Evolutionary conservation across 2,888 invertebrate species (phyloP).

Genomic region (Acanthosepion lycidas): DNA sequence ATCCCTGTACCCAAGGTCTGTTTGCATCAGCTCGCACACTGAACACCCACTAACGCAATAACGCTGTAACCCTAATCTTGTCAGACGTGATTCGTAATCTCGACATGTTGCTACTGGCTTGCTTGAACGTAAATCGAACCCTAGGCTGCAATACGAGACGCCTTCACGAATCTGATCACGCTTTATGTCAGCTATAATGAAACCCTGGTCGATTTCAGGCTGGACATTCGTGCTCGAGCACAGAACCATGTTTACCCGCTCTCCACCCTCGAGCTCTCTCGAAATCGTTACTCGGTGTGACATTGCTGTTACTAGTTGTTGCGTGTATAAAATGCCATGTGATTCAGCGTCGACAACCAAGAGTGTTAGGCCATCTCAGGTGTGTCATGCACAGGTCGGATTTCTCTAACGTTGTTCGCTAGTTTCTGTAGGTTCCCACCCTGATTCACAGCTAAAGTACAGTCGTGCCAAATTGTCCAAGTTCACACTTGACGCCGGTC

Average conservation of each 20-base stretch:
- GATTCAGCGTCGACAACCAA: not conserved
- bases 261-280: not conserved
- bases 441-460: not conserved
- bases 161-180: not conserved
- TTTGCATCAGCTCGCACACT: not conserved
- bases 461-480: conserved; percentile 33
- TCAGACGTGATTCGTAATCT: not conserved
- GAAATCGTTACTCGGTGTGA: not conserved
- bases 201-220: not conserved
- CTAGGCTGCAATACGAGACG: not conserved
- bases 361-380: conserved; percentile 33
- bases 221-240: not conserved
- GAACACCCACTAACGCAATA: conserved; percentile 1
- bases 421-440: not conserved
- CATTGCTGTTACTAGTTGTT: not conserved
- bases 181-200: conserved; percentile 33
- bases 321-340: conserved; percentile 9
- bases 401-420: not conserved
- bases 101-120: not conserved
- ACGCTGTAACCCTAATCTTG: not conserved
- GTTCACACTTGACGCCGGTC: conserved; percentile 20
- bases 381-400: not conserved
- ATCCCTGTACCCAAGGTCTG: not conserved
- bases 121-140: conserved; percentile 6
- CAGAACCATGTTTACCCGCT: not conserved